Conservation (phyloP, 1,140 invertebrate species). For the Drosophila nasuta region DNA sequence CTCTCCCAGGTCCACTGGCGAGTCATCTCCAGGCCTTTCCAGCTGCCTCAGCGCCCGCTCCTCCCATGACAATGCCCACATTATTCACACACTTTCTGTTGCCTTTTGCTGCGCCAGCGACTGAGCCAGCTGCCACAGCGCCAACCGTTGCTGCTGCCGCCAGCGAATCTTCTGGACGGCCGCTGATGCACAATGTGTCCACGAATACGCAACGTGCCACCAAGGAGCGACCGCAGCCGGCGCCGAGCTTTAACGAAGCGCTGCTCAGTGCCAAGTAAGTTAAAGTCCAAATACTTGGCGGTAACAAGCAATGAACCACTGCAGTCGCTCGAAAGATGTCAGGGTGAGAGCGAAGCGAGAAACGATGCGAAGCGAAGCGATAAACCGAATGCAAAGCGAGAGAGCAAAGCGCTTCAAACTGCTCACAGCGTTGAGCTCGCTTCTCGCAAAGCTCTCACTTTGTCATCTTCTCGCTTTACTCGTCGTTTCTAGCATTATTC, state of each 20-base stretch:
- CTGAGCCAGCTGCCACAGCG: neutral
- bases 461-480: too few relatives aligned
- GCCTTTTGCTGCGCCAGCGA: neutral
- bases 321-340: too few relatives aligned
- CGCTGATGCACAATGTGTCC: conserved; percentile 19
- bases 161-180: neutral
- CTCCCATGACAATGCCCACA: neutral
- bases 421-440: too few relatives aligned
- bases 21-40: neutral
- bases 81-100: neutral
- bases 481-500: too few relatives aligned
- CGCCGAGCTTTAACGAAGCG: conserved; percentile 57
- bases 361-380: too few relatives aligned
- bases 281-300: too few relatives aligned
- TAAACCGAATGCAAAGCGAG: too few relatives aligned
- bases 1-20: neutral
- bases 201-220: conserved; percentile 36
- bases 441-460: too few relatives aligned
- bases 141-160: neutral
- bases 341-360: too few relatives aligned
- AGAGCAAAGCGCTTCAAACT: too few relatives aligned
- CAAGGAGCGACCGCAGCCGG: neutral
- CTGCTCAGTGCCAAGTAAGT: conserved; percentile 61
- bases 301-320: too few relatives aligned
- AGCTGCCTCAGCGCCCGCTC: neutral